These are phyloP conservation scores for Eumerus sabulonum DNA, from an alignment of 2,888 invertebrate species.

Conservation along the genomic window DNA sequence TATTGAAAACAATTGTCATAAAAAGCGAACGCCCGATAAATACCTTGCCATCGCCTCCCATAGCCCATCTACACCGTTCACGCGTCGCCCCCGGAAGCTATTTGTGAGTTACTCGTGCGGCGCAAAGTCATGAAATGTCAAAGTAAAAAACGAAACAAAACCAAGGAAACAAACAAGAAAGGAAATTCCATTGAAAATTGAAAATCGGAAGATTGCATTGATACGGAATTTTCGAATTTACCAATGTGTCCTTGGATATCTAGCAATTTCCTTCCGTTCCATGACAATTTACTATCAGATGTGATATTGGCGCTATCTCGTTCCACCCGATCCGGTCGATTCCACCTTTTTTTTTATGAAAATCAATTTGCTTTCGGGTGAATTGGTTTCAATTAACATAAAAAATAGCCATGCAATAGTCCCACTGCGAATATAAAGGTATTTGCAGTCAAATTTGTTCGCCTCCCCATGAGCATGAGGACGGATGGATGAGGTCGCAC, in stretches of 20 bases:
- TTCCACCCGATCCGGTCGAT: too few species aligned
- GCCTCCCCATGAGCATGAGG: not conserved
- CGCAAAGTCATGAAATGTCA: conserved; percentile 21
- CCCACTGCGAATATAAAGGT: conserved; percentile 63
- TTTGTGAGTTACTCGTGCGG: conserved; percentile 42
- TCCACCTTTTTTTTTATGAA: conserved; percentile 23
- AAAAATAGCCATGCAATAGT: conserved; percentile 73
- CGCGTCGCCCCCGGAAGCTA: too few species aligned
- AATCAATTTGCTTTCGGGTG: conserved; percentile 72
- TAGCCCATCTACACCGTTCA: conserved; percentile 17
- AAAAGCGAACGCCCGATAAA: conserved; percentile 43
- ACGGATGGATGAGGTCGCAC: conserved; percentile 8
- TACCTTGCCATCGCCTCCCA: not conserved
- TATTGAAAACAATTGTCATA: conserved; percentile 43
- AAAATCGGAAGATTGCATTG: too few species aligned
- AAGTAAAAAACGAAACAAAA: conserved; percentile 14
- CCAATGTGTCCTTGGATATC: too few species aligned
- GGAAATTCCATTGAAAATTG: too few species aligned
- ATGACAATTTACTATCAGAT: too few species aligned
- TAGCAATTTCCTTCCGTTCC: too few species aligned
- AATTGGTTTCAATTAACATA: conserved; percentile 78
- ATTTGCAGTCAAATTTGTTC: conserved; percentile 62
- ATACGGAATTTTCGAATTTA: too few species aligned
- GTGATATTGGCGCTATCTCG: too few species aligned
- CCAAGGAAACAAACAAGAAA: too few species aligned